Evolutionary conservation across 2,113 vertebrate genomes (phyloP).

Genomic region (Oceanodroma tethys): DNA sequence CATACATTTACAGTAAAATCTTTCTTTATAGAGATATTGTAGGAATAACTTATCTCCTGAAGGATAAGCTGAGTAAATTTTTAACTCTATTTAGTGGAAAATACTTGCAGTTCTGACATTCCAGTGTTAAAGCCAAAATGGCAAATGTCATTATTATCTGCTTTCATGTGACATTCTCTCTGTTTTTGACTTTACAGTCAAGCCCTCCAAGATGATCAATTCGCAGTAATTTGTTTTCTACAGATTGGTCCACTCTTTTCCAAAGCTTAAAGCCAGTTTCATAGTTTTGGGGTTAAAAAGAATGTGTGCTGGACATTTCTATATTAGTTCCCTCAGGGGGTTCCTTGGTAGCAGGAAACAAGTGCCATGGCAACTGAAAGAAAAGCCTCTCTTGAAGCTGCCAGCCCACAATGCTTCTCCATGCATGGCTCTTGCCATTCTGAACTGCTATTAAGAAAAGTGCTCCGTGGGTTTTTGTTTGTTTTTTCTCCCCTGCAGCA

Average conservation of each 20-base stretch:
- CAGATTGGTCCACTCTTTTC: background rate
- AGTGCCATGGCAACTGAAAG: conserved; percentile 18
- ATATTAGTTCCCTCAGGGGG: background rate
- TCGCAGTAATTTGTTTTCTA: background rate
- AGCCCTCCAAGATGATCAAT: background rate
- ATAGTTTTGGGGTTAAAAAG: background rate
- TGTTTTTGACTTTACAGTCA: background rate
- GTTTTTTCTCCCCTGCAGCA: background rate
- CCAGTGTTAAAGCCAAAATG: background rate
- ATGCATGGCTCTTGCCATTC: background rate
- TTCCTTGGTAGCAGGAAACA: background rate
- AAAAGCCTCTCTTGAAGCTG: background rate
- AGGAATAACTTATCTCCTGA: background rate
- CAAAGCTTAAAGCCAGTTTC: background rate
- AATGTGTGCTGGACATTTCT: background rate
- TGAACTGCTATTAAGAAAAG: conserved; percentile 22
- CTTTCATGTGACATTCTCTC: background rate
- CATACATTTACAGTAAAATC: background rate
- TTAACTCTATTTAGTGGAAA: background rate
- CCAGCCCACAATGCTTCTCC: background rate
- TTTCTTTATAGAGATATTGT: background rate
- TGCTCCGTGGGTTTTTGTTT: background rate
- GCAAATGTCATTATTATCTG: background rate
- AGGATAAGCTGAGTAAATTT: background rate
- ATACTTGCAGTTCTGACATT: background rate